Base-by-base conservation (phyloP, 2,888 invertebrate species). In the Phoronis australis region DNA sequence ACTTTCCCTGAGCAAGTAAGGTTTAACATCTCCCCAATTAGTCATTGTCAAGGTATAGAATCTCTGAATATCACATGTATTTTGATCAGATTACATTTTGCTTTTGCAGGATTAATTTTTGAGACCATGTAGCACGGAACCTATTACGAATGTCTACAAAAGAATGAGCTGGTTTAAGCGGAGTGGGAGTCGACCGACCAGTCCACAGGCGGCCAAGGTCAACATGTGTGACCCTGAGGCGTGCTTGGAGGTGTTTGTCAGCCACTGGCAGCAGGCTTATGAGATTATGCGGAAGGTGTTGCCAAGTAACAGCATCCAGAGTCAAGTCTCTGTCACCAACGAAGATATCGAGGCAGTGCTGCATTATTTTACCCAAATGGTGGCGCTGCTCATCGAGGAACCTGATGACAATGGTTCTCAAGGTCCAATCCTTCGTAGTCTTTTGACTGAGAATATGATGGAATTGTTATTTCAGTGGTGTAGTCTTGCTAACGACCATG, bases 311-410 rank as follows among this genome's bases (percentile, higher is more conserved):
- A 25, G 31, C 24, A 22, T 45, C 4, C 27, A 26, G 5, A 45
- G 41, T n/a, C n/a, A n/a, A n/a, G n/a, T n/a, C n/a, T n/a, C n/a
- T n/a, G n/a, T n/a, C 31, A 31, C 47, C 27, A 40, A 39, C 23
- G 94, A 94, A 73, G 93, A 94, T 77, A 88, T 94, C 1, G 82
- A 90, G 38, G 87, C 87, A 23, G 92, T 95, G 43, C 87, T 92
- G 20, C 92, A 90, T 71, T 91, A 94, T 69, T 80, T 95, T 66
- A 92, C 92, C 72, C 92, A 93, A 76, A 86, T 95, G 85, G 84
- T 88, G 2, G 88, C 88, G 0, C 80, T 95, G 21, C 79, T 94
- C 46, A 80, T 89, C 20, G 83, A 90, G 52, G 94, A 94, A 73
- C 60, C 61, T 27, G 69, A 68, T 37, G 54, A 51, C 4, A 31